phyloP scores from a whole-genome alignment of 2,888 invertebrate genomes.

The Plebejus argus region DNA sequence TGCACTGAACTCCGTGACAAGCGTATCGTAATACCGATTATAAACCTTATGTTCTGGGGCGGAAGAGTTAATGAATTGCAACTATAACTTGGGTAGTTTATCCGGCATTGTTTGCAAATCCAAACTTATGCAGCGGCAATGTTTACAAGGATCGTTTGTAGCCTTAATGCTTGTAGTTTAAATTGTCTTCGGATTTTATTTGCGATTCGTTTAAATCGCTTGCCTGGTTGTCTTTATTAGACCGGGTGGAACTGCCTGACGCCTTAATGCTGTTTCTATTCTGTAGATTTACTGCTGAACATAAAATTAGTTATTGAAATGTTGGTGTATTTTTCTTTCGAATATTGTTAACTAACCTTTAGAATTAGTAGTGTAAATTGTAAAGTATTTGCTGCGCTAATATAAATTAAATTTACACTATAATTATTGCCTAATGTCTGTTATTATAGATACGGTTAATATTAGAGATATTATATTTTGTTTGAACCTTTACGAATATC shows the following conservation, averaged over 20 bases:
- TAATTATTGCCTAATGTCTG: too few relatives aligned
- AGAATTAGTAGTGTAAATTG: too few relatives aligned
- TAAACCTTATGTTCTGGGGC: conserved; percentile 38
- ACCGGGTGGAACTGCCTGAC: conserved; percentile 29
- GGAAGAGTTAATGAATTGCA: conserved; percentile 40
- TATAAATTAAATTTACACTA: too few relatives aligned
- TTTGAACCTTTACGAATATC: too few relatives aligned
- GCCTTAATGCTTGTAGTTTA: conserved; percentile 68
- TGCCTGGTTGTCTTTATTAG: conserved; percentile 35
- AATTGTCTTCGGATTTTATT: conserved; percentile 59
- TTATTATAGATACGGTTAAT: too few relatives aligned
- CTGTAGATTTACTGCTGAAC: neutral
- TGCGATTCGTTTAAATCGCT: conserved; percentile 40
- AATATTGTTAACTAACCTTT: too few relatives aligned
- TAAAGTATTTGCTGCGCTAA: too few relatives aligned
- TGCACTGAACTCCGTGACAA: conserved; percentile 56
- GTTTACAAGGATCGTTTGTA: conserved; percentile 70
- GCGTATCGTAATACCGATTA: conserved; percentile 34
- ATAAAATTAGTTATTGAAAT: neutral
- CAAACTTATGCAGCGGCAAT: conserved; percentile 68
- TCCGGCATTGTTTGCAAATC: conserved; percentile 67
- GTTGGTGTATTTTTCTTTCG: neutral
- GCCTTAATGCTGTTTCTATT: neutral
- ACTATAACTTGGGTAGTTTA: conserved; percentile 51
- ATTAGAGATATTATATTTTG: too few relatives aligned